These are phyloP conservation scores for Melipona bicolor DNA, from an alignment of 2,888 invertebrate genomes.

Conservation along the genomic window DNA sequence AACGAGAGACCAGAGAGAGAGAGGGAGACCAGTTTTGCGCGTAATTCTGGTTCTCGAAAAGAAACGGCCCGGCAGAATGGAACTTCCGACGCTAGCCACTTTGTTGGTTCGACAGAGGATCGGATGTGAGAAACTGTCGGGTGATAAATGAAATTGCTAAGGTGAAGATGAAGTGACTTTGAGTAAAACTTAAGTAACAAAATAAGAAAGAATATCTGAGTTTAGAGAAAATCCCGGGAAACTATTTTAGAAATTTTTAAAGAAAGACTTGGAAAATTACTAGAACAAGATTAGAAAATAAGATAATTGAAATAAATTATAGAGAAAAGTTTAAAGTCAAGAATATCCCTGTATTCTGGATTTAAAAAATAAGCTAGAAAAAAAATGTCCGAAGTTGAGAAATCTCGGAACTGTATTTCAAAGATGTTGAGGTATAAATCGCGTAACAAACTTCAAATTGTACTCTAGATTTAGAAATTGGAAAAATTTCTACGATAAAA, in stretches of 20 bases:
- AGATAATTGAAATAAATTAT: not conserved
- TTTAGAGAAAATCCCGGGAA: too few relatives aligned
- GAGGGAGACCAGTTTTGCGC: conserved; percentile 49
- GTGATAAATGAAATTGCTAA: not conserved
- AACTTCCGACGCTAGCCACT: conserved; percentile 22
- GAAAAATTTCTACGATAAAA: too few relatives aligned
- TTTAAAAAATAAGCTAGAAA: not conserved
- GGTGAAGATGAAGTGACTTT: too few relatives aligned
- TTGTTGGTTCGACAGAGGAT: conserved; percentile 39
- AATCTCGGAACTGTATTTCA: too few relatives aligned
- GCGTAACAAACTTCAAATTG: too few relatives aligned
- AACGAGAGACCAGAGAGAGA: not conserved
- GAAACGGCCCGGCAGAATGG: conserved; percentile 17
- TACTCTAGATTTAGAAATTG: too few relatives aligned
- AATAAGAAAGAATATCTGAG: too few relatives aligned
- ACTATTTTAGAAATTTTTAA: too few relatives aligned
- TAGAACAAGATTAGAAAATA: not conserved
- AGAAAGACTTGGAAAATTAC: not conserved
- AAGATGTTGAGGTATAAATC: too few relatives aligned
- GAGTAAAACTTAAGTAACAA: too few relatives aligned
- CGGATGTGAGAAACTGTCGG: conserved; percentile 5
- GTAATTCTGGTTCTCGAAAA: conserved; percentile 57
- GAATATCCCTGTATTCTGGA: not conserved
- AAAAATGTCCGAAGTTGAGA: too few relatives aligned
- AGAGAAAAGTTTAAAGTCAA: not conserved